Base-by-base conservation (phyloP, 2,113 vertebrate genomes). In the Oreocharis arfaki region DNA sequence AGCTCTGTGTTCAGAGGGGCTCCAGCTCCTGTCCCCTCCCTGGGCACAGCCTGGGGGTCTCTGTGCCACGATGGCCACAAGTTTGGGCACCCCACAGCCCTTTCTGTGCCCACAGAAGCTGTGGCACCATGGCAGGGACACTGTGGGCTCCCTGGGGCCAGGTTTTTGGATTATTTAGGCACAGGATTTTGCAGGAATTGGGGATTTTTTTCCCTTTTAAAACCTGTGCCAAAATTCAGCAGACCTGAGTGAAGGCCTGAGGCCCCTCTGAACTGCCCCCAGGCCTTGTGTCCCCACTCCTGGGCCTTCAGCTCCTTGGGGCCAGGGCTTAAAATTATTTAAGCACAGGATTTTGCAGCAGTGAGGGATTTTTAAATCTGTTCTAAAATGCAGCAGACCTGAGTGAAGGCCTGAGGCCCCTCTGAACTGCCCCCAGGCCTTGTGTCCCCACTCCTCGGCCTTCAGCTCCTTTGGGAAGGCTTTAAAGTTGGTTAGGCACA, bases 161-260 rank as follows among this genome's bases (percentile, higher is more conserved):
- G 19, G 6, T 8, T 56, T 52, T 7, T 21, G 5, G 46, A 3
- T 15, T 4, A 28, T 41, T 69, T 22, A 64, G 16, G 23, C 18
- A 4, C 0, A 0, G 5, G 39, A 9, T 42, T 90, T 75, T 67
- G 13, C 22, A 30, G 41, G 18, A 57, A 3, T 13, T 44, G 0
- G 11, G 22, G 10, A 30, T 16, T 17, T 28, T 28, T 14, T 12
- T 24, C 27, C 35, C 13, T 32, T 52, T 47, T 17, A 7, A 60
- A 60, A 30, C 9, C 30, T 16, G 4, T 2, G 35, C 33, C 14
- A 13, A 42, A 52, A 21, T 7, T 2, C 0, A 67, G 46, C 41
- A 47, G 60, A 30, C 1, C 18, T 9, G 37, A 56, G n/a, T 13
- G 20, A 46, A 37, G 53, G 26, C 18, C 26, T 22, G 3, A 57